Evolutionary conservation across 2,797 vertebrate species (phyloP).

Genomic region (Tachyglossus aculeatus): DNA sequence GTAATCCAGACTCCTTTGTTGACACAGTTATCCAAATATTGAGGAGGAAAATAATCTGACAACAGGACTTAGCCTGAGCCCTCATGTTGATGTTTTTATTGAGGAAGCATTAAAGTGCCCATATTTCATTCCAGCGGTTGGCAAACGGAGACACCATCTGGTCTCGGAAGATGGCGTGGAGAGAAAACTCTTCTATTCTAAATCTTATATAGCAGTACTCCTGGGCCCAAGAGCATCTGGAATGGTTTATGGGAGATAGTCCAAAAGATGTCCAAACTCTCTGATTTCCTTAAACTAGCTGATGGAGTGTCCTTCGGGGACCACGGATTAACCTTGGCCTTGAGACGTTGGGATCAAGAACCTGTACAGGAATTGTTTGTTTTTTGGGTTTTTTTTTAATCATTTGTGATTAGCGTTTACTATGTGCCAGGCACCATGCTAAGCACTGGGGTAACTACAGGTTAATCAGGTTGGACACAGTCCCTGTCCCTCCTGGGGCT

Average conservation of each 20-base stretch:
- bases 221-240: background rate
- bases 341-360: too few relatives aligned
- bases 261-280: background rate
- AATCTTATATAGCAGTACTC: background rate
- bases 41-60: background rate
- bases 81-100: background rate
- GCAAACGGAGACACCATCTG: slow-evolving; percentile 1
- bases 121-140: background rate
- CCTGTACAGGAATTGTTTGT: too few relatives aligned
- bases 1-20: background rate
- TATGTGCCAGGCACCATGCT: too few relatives aligned
- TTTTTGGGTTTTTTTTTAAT: too few relatives aligned
- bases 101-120: slow-evolving; percentile 5
- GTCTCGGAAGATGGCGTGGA: background rate
- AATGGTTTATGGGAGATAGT: background rate
- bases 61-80: background rate
- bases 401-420: too few relatives aligned
- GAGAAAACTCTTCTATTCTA: background rate
- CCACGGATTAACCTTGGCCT: too few relatives aligned
- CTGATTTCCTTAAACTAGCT: background rate
- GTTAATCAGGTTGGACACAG: too few relatives aligned
- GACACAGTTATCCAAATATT: background rate
- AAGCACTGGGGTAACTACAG: too few relatives aligned
- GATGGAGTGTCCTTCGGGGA: background rate
- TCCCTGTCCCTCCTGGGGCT: too few relatives aligned